Percentiles rank a stretch among this genome's conserved stretches.
Evolutionary conservation across 2,797 vertebrate genomes (phyloP).

Genomic region (Hippocampus kuda): DNA sequence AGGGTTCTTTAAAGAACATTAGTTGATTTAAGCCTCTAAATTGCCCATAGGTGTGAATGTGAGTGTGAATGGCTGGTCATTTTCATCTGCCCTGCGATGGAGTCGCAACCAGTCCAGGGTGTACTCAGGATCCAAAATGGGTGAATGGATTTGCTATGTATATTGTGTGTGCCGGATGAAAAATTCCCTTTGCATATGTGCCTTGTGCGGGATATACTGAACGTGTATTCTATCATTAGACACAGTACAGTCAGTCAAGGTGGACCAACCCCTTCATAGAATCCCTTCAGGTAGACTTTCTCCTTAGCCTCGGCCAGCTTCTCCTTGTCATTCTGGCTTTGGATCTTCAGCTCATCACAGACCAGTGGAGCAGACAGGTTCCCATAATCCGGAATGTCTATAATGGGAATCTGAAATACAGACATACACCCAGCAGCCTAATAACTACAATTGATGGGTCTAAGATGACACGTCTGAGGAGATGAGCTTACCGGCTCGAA

Average conservation of each 20-base stretch:
- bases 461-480: not conserved
- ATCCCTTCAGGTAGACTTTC: constrained; percentile 88
- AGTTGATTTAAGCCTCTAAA: no score
- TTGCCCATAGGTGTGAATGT: no score
- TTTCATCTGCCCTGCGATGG: no score
- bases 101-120: no score
- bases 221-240: not conserved
- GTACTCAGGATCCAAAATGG: no score
- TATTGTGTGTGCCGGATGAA: no score
- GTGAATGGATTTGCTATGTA: no score
- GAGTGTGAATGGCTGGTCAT: no score
- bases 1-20: no score
- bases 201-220: not conserved
- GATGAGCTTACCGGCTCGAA: constrained; percentile 83
- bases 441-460: not conserved
- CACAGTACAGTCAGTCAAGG: not conserved
- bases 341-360: constrained; percentile 92
- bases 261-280: constrained; percentile 92
- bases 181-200: no score
- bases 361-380: constrained; percentile 79
- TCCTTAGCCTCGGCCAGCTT: constrained; percentile 94
- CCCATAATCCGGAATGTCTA: constrained; percentile 89
- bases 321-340: constrained; percentile 95
- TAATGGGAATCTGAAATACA: constrained; percentile 77
- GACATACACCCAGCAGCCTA: not conserved